Evolutionary conservation across 2,888 invertebrate genomes (phyloP), one percentile per base, ranked within the genome.

Genomic region (Philereme vetulata): DNA sequence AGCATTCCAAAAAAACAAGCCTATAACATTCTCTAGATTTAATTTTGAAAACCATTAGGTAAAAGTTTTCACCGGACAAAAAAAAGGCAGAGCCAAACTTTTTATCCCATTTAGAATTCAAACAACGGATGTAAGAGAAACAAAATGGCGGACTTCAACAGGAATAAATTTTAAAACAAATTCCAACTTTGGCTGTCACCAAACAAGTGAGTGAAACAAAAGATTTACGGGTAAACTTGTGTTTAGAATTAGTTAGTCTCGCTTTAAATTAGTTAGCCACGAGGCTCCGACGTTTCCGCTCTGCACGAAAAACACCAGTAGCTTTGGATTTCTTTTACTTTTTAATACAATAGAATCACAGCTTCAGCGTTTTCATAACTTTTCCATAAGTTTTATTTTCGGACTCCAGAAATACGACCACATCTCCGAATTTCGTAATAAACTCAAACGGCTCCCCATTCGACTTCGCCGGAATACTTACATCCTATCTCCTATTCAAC

Each of bases 121-220:
- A 86, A 86, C 84, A 86, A 81, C 87, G 87, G 75, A 81, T 76
- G 84, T 78, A 82, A 76, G 78, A 80, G 75, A 80, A 84, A 82
- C 85, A 82, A 82, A 84, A 85, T 86, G 82, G 83, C 82, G 72
- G 74, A 72, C 71, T 73, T 74, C 70, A 71, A 70, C 66, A 67
- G 65, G 86, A 88, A 89, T 88, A 88, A 89, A 88, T 88, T 90
- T 85, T 81, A 84, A 81, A 88, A 88, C 85, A 88, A 89, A 88
- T 86, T 81, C 80, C 71, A 86, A 88, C 81, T 88, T 80, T 70
- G 72, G 64, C 81, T 83, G 88, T 88, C 85, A 81, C 76, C 78
- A 74, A 82, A 82, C 82, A 84, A 84, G 81, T 78, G 80, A 81
- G 76, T 77, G 78, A 86, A 87, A 88, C 88, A 86, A 82, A 85